Evolutionary conservation across 2,113 vertebrate species (phyloP).

Genomic region (Neofelis nebulosa): DNA sequence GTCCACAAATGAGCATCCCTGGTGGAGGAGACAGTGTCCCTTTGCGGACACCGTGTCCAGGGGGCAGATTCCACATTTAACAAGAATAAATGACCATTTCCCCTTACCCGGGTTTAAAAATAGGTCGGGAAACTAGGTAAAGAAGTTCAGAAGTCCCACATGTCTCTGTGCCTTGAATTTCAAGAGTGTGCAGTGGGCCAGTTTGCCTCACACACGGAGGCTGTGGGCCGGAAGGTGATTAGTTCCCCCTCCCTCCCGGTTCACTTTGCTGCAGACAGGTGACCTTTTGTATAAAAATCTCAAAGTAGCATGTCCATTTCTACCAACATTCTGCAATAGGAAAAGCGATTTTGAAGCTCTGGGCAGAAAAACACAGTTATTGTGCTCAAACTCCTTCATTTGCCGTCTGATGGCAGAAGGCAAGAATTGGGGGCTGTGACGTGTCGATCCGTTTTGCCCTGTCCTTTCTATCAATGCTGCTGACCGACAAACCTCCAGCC

Average conservation of each 20-base stretch:
- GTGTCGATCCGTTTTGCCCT: not conserved
- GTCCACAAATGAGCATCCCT: not conserved
- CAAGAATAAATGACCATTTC: not conserved
- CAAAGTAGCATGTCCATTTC: not conserved
- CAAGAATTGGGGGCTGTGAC: not conserved
- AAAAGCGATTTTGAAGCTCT: not conserved
- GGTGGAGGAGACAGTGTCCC: not conserved
- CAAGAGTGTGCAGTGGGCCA: not conserved
- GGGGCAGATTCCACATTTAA: not conserved
- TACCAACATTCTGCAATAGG: not conserved
- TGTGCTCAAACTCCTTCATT: not conserved
- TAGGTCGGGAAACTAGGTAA: not conserved
- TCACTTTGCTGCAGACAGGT: not conserved
- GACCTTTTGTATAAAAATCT: slow-evolving; percentile 8
- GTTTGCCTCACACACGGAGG: rapidly evolving
- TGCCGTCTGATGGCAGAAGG: not conserved
- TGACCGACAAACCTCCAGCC: not conserved
- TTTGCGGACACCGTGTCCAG: not conserved
- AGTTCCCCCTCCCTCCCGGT: no score
- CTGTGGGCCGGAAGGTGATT: not conserved
- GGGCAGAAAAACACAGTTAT: not conserved
- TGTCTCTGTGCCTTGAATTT: not conserved
- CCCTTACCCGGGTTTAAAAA: not conserved
- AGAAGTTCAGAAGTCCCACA: not conserved
- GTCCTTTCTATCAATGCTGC: not conserved